Evolutionary conservation across 2,113 vertebrate genomes (phyloP).

Genomic region (Pelvicachromis taeniatus): DNA sequence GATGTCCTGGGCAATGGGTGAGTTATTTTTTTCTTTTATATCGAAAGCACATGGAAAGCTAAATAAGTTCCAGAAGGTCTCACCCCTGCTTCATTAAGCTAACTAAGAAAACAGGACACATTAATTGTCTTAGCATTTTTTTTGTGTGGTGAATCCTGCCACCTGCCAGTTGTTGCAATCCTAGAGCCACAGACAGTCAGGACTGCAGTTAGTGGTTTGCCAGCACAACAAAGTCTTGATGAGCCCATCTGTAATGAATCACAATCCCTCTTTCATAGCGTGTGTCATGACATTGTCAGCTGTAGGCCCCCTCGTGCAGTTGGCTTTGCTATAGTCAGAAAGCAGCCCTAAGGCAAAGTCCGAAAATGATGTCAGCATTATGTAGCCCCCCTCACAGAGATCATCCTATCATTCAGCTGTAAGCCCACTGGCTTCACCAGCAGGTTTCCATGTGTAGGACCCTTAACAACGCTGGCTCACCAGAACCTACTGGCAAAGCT

Average conservation of each 20-base stretch:
- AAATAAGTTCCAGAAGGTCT: neutral
- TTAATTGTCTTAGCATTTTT: neutral
- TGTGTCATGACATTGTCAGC: slow-evolving; percentile 23
- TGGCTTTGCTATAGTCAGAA: slow-evolving; percentile 7
- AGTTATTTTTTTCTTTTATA: neutral
- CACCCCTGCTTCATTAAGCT: neutral
- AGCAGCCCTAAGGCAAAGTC: slow-evolving; percentile 25
- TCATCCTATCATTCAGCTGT: slow-evolving; percentile 36
- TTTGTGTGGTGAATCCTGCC: neutral
- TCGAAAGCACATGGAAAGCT: neutral
- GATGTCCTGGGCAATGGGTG: slow-evolving; percentile 91
- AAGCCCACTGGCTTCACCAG: neutral
- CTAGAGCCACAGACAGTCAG: neutral
- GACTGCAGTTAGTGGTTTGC: slow-evolving; percentile 5
- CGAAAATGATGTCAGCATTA: slow-evolving; percentile 27
- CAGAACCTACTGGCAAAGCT: slow-evolving; percentile 19
- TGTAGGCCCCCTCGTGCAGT: slow-evolving; percentile 9
- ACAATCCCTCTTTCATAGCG: neutral
- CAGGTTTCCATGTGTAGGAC: neutral
- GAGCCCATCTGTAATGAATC: slow-evolving; percentile 2
- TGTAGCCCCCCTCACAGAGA: slow-evolving; percentile 26
- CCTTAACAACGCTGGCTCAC: slow-evolving; percentile 21
- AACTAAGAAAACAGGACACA: neutral
- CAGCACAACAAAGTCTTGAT: slow-evolving; percentile 18
- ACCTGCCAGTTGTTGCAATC: slow-evolving; percentile 8